A percentile compares a stretch with the other conserved stretches of the same genome.
Evolutionary conservation across 2,888 invertebrate genomes (phyloP).

Genomic region (Maniola hyperantus): DNA sequence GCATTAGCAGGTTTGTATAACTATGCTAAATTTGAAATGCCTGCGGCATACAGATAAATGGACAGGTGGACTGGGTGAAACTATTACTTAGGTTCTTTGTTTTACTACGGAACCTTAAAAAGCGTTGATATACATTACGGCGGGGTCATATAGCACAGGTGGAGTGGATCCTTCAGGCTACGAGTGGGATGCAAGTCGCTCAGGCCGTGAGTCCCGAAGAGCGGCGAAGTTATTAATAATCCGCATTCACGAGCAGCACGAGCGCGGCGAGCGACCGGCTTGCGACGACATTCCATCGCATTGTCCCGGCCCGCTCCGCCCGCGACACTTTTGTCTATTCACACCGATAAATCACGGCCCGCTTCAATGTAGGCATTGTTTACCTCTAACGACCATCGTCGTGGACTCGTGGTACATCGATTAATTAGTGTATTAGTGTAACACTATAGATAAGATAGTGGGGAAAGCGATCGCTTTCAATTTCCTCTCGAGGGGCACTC

Average conservation of each 20-base stretch:
- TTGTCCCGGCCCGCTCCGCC: constrained; percentile 75
- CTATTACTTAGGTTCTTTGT: no score
- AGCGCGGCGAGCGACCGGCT: constrained; percentile 67
- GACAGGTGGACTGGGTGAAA: no score
- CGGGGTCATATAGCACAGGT: constrained; percentile 67
- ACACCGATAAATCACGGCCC: constrained; percentile 78
- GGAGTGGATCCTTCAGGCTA: constrained; percentile 67
- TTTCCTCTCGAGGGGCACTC: constrained; percentile 81
- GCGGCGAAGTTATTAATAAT: constrained; percentile 80
- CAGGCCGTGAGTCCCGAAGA: constrained; percentile 47
- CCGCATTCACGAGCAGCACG: constrained; percentile 78
- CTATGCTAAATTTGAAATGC: no score
- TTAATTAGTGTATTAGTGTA: constrained; percentile 82
- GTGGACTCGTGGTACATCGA: constrained; percentile 67
- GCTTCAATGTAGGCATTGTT: constrained; percentile 74
- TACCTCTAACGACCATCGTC: constrained; percentile 70
- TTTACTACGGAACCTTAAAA: not conserved
- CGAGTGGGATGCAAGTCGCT: constrained; percentile 62
- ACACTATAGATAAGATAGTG: constrained; percentile 80
- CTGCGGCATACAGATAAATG: no score
- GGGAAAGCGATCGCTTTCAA: constrained; percentile 82
- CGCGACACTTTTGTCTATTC: constrained; percentile 81
- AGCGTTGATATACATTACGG: constrained; percentile 62
- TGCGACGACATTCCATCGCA: constrained; percentile 79
- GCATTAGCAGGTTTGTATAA: no score